These are phyloP conservation scores for Sapayoa aenigma DNA, from an alignment of 2,113 vertebrate genomes.

Conservation along the genomic window DNA sequence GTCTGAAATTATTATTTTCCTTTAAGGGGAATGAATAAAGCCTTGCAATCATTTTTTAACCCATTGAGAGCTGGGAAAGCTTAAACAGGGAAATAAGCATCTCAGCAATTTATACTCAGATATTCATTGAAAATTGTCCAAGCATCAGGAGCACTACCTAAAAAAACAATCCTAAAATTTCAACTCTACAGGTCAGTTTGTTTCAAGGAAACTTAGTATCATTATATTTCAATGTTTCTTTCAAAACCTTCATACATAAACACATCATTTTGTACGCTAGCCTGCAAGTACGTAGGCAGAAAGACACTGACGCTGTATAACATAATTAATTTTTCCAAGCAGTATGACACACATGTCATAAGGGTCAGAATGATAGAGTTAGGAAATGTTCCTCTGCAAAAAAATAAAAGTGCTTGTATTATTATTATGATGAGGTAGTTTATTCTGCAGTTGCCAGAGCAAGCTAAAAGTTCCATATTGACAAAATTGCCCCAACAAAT, in stretches of 20 bases:
- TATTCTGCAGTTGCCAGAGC: background rate
- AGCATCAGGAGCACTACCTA: background rate
- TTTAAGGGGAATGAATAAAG: background rate
- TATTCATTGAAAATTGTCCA: background rate
- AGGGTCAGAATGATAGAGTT: background rate
- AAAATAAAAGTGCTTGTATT: background rate
- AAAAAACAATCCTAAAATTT: background rate
- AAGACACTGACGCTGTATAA: background rate
- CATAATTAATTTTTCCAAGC: constrained; percentile 27
- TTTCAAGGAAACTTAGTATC: constrained; percentile 8
- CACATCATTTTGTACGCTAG: background rate
- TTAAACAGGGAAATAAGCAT: background rate
- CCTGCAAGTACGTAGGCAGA: background rate
- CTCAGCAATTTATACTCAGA: background rate
- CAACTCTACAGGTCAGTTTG: background rate
- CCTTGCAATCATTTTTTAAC: background rate
- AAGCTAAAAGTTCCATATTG: background rate
- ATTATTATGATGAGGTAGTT: background rate
- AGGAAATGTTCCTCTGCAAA: background rate
- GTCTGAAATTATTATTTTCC: background rate
- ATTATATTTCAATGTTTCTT: background rate
- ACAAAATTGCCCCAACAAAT: background rate
- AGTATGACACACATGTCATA: background rate
- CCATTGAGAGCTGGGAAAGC: background rate
- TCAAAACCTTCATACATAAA: constrained; percentile 18